phyloP scores from a whole-genome alignment of 2,797 vertebrate species.

The Cynopterus sphinx region DNA sequence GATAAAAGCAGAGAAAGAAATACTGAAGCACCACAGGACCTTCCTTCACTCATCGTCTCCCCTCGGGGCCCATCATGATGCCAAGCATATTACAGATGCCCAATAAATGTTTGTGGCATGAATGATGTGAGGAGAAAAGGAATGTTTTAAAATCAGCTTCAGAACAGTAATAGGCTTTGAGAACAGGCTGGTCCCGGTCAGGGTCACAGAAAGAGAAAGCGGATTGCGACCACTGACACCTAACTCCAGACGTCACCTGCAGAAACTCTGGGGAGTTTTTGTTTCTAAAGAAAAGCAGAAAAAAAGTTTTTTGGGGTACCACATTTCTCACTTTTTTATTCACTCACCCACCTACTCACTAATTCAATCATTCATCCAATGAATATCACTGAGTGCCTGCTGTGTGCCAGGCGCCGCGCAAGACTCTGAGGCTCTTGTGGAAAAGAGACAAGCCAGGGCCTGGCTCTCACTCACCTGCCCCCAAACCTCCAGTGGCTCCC shows the following conservation, averaged over 20 bases:
- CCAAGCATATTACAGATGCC: constrained; percentile 56
- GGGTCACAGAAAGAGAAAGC: constrained; percentile 37
- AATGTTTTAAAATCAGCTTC: constrained; percentile 61
- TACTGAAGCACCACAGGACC: constrained; percentile 8
- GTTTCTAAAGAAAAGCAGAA: constrained; percentile 46
- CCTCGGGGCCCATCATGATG: constrained; percentile 48
- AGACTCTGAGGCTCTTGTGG: background rate
- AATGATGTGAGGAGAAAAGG: constrained; percentile 61
- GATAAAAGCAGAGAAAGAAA: constrained; percentile 71
- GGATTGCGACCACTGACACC: constrained; percentile 3
- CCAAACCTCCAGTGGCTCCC: background rate
- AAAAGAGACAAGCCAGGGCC: background rate
- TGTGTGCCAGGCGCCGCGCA: background rate
- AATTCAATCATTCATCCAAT: background rate
- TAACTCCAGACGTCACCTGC: background rate
- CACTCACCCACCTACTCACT: background rate
- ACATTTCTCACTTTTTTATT: background rate
- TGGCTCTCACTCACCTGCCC: background rate
- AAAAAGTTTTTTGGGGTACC: background rate
- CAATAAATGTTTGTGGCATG: constrained; percentile 68
- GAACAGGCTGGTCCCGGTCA: constrained; percentile 1
- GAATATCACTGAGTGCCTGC: background rate
- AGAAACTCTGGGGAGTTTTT: background rate
- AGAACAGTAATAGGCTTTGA: constrained; percentile 37
- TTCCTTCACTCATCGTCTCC: constrained; percentile 20